These are phyloP conservation scores for Leucopsar rothschildi DNA, from an alignment of 2,113 vertebrate species.

Conservation along the genomic window DNA sequence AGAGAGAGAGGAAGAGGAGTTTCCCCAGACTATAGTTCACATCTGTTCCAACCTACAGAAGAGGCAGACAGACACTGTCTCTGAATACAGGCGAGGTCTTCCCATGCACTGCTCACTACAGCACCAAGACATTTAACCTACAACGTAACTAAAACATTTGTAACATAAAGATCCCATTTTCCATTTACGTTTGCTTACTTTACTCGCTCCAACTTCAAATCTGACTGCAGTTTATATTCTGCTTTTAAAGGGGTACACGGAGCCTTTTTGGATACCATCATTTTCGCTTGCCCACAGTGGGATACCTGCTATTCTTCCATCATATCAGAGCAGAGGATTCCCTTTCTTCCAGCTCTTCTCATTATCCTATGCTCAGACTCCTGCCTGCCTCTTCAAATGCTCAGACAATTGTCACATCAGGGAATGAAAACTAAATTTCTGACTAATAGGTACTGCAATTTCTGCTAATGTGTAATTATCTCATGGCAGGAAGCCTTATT, in stretches of 20 bases:
- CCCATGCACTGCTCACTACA: background rate
- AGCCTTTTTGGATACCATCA: background rate
- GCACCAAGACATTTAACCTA: background rate
- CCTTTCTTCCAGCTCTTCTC: background rate
- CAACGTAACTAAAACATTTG: background rate
- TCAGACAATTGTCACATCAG: background rate
- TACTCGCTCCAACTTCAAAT: background rate
- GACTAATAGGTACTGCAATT: background rate
- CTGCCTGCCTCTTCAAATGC: background rate
- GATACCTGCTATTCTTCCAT: background rate
- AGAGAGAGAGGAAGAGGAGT: background rate
- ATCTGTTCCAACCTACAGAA: background rate
- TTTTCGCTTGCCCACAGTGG: background rate
- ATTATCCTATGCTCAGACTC: background rate
- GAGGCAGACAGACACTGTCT: background rate
- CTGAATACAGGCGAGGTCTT: accelerated
- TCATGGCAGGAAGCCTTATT: background rate
- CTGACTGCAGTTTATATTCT: background rate
- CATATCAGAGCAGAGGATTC: background rate
- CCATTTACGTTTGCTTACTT: background rate
- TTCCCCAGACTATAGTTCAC: background rate
- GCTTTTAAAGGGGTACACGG: background rate
- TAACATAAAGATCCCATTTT: background rate
- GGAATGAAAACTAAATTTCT: background rate
- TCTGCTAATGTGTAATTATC: background rate